Percentiles rank a stretch among this genome's conserved stretches.
Conservation (phyloP, 2,888 invertebrate species). For the Lithodes maja region DNA sequence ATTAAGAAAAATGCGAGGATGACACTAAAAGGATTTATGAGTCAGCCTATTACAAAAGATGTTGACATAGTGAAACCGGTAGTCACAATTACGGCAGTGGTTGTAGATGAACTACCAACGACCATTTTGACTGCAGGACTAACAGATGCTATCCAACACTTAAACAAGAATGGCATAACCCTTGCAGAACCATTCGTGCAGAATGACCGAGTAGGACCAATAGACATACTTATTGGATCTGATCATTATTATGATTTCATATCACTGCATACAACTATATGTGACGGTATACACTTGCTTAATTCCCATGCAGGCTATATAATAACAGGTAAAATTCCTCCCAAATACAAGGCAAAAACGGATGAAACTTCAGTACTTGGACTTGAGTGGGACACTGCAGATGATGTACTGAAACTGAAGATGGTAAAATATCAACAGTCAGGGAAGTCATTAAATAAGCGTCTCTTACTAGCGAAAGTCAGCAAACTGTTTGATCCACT, state of each 20-base stretch:
- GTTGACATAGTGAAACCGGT: not conserved
- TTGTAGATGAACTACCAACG: not conserved
- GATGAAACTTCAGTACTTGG: not conserved
- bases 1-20: not conserved
- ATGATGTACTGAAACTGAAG: too few relatives aligned
- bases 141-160: not conserved
- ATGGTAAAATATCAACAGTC: too few relatives aligned
- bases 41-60: not conserved
- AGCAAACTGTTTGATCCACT: too few relatives aligned
- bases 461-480: too few relatives aligned
- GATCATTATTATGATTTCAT: conserved; percentile 25
- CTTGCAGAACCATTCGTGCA: not conserved
- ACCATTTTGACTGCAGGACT: conserved; percentile 1
- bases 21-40: conserved; percentile 24
- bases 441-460: too few relatives aligned
- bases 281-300: conserved; percentile 22
- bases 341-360: not conserved
- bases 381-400: too few relatives aligned
- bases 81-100: not conserved
- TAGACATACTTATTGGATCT: not conserved
- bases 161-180: not conserved
- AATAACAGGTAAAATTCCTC: conserved; percentile 27
- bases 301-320: conserved; percentile 12
- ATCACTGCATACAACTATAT: not conserved
- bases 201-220: conserved; percentile 6